Percentiles rank a stretch among this genome's conserved stretches.
Evolutionary conservation across 2,113 vertebrate genomes (phyloP).

Genomic region (Anolis carolinensis): DNA sequence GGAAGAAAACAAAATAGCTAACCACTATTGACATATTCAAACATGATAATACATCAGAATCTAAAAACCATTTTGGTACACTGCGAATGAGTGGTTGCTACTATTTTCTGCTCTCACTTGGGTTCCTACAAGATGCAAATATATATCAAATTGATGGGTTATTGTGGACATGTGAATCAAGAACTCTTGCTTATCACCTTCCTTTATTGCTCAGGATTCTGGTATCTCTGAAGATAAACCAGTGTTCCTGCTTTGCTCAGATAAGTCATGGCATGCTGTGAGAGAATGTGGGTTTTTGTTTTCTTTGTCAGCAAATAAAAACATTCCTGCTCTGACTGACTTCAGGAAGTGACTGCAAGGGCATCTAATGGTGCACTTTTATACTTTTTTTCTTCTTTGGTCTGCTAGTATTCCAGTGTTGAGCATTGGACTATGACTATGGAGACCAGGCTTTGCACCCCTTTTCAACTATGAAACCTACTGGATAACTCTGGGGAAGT

Average conservation of each 20-base stretch:
- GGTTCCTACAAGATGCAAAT: neutral
- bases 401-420: too few species aligned
- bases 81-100: neutral
- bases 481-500: too few species aligned
- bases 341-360: too few species aligned
- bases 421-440: too few species aligned
- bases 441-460: too few species aligned
- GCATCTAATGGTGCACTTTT: too few species aligned
- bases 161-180: neutral
- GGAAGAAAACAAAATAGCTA: too few species aligned
- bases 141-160: neutral
- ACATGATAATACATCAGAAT: neutral
- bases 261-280: neutral
- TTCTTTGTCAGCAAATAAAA: too few species aligned
- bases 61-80: neutral
- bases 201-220: neutral
- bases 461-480: too few species aligned
- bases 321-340: too few species aligned
- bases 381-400: too few species aligned
- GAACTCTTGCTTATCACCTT: neutral
- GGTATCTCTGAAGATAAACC: neutral
- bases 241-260: neutral
- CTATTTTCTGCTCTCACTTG: neutral
- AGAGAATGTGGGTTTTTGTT: neutral
- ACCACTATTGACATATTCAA: neutral